Percentiles rank a stretch among this genome's conserved stretches.
Evolutionary conservation across 2,888 invertebrate genomes (phyloP).

Genomic region (Creontiades dilutus): DNA sequence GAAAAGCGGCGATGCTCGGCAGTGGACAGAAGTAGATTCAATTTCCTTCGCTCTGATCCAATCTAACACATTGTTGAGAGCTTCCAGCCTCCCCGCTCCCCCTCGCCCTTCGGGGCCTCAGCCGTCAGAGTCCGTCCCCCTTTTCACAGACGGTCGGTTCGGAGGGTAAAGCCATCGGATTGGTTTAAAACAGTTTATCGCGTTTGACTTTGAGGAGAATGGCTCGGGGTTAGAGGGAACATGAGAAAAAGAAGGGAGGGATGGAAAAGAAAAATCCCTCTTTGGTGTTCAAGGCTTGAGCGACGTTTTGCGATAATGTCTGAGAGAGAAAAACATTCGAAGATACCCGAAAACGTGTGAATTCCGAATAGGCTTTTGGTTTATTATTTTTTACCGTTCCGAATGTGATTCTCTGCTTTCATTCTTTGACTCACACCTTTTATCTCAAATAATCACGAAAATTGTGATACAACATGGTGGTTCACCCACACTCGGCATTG

Average conservation of each 20-base stretch:
- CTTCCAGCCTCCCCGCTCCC: not conserved
- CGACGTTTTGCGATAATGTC: slow-evolving; percentile 58
- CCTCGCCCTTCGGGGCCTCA: not conserved
- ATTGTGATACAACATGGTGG: no score
- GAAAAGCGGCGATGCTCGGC: slow-evolving; percentile 58
- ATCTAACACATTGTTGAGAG: slow-evolving; percentile 67
- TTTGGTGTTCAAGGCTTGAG: slow-evolving; percentile 20
- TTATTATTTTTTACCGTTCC: no score
- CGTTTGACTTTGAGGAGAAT: slow-evolving; percentile 51
- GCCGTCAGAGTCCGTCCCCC: slow-evolving; percentile 53
- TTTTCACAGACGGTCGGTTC: slow-evolving; percentile 3
- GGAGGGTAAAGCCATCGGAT: slow-evolving; percentile 46
- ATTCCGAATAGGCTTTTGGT: not conserved
- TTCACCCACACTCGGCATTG: no score
- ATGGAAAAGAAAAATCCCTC: slow-evolving; percentile 43
- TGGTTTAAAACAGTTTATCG: slow-evolving; percentile 67
- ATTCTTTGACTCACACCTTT: no score
- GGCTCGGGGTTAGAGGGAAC: not conserved
- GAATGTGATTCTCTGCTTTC: no score
- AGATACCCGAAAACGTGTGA: not conserved
- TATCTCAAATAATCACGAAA: no score
- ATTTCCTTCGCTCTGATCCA: slow-evolving; percentile 65
- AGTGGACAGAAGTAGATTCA: slow-evolving; percentile 68
- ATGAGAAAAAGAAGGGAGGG: slow-evolving; percentile 9
- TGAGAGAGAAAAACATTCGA: not conserved